These are phyloP conservation scores for Caenorhabditis macrosperma DNA, from an alignment of 2,888 invertebrate species.

Conservation along the genomic window DNA sequence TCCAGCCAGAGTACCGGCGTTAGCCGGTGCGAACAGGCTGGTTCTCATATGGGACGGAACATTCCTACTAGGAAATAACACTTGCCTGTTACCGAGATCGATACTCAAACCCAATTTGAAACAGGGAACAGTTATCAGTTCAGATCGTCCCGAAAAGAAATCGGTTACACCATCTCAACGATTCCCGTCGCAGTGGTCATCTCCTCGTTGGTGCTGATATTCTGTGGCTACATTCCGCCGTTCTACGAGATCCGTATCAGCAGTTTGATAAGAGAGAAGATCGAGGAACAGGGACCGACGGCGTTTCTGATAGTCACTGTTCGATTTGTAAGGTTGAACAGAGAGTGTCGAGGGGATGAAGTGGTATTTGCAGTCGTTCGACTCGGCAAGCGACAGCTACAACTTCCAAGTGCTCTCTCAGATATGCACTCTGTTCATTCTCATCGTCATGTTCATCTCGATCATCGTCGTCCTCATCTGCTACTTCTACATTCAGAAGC, in stretches of 20 bases:
- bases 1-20: too few species aligned
- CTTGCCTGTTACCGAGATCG: too few species aligned
- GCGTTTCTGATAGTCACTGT: constrained; percentile 43
- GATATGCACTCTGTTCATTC: constrained; percentile 40
- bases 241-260: constrained; percentile 25
- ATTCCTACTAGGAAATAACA: too few species aligned
- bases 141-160: constrained; percentile 27
- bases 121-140: neutral
- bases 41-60: too few species aligned
- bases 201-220: constrained; percentile 6
- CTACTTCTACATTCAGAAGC: constrained; percentile 16
- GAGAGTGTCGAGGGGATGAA: neutral
- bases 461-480: constrained; percentile 20
- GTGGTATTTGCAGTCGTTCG: constrained; percentile 4
- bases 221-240: constrained; percentile 40
- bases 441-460: constrained; percentile 38
- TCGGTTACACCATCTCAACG: constrained; percentile 15
- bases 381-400: neutral
- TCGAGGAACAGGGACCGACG: constrained; percentile 23
- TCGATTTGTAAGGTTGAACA: constrained; percentile 10
- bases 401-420: constrained; percentile 21
- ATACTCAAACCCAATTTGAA: neutral
- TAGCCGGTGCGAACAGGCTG: too few species aligned
- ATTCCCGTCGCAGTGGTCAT: constrained; percentile 22
- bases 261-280: constrained; percentile 12